Percentiles rank a stretch among this genome's conserved stretches.
Conservation (phyloP, 2,113 vertebrate genomes). For the Oncorhynchus gorbuscha region DNA sequence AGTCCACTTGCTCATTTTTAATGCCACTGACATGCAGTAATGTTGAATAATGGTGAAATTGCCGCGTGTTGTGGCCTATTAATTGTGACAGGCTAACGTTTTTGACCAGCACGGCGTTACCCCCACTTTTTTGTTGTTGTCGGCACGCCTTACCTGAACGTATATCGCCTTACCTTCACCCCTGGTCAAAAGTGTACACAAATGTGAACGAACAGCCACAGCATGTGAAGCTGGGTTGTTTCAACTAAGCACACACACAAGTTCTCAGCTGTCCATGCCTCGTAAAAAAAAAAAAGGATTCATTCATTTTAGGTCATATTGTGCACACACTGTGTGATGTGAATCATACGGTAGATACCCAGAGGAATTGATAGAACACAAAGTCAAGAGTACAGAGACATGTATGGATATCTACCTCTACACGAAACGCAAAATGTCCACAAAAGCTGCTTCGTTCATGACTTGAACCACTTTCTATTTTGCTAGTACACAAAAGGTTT, state of each 20-base stretch:
- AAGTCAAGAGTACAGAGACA: no score
- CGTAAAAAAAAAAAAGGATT: no score
- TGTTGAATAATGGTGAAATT: no score
- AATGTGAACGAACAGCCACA: background rate
- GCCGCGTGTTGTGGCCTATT: no score
- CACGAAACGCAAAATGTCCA: background rate
- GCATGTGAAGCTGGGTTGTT: background rate
- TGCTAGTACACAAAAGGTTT: constrained; percentile 2
- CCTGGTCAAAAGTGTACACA: background rate
- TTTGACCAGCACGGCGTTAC: no score
- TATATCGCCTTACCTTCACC: no score
- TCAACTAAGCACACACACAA: background rate
- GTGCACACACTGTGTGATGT: background rate
- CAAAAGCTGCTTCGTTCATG: background rate
- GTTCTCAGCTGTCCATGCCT: background rate
- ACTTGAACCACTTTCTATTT: background rate
- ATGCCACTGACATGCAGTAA: no score
- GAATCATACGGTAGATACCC: background rate
- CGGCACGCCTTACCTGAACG: no score
- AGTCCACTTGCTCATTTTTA: no score
- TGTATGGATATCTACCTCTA: background rate
- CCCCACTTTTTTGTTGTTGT: no score
- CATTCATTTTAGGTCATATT: background rate
- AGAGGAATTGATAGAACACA: no score
- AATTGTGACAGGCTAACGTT: no score